phyloP scores from a whole-genome alignment of 2,113 vertebrate species.

The Capricornis sumatraensis region DNA sequence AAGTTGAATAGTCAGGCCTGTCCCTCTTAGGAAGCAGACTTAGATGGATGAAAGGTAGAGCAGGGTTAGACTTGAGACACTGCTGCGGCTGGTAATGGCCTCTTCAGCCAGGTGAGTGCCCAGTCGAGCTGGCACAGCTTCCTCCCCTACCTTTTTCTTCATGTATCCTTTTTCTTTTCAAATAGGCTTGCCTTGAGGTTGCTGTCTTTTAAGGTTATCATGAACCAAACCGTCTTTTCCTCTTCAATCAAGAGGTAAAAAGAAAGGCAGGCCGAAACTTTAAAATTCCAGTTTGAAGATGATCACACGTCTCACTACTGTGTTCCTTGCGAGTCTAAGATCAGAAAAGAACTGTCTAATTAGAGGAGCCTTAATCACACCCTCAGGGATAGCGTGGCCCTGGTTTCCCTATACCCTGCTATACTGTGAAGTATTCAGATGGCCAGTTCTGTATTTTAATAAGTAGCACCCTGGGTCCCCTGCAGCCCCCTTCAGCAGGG shows the following conservation, averaged over 20 bases:
- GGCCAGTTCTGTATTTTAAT: not conserved
- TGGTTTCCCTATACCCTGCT: not conserved
- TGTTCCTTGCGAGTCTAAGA: not conserved
- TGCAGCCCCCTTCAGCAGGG: not conserved
- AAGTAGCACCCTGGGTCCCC: not conserved
- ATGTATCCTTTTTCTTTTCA: not conserved
- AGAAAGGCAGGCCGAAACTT: not conserved
- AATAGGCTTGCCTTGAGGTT: not conserved
- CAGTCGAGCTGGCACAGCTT: not conserved
- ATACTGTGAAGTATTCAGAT: not conserved
- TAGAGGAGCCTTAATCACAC: not conserved
- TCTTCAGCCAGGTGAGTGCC: not conserved
- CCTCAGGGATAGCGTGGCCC: not conserved
- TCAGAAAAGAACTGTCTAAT: not conserved
- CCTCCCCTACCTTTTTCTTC: not conserved
- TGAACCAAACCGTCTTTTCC: not conserved
- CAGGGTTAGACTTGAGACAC: not conserved
- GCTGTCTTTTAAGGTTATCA: not conserved
- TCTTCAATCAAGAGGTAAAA: slow-evolving; percentile 20
- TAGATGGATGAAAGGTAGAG: not conserved
- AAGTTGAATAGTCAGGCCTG: not conserved
- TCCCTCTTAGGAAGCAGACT: not conserved
- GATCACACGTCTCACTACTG: not conserved
- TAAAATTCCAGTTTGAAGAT: slow-evolving; percentile 31
- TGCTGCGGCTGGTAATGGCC: not conserved